Base-by-base conservation (phyloP, 1,140 invertebrate species). In the Psix sp. region DNA sequence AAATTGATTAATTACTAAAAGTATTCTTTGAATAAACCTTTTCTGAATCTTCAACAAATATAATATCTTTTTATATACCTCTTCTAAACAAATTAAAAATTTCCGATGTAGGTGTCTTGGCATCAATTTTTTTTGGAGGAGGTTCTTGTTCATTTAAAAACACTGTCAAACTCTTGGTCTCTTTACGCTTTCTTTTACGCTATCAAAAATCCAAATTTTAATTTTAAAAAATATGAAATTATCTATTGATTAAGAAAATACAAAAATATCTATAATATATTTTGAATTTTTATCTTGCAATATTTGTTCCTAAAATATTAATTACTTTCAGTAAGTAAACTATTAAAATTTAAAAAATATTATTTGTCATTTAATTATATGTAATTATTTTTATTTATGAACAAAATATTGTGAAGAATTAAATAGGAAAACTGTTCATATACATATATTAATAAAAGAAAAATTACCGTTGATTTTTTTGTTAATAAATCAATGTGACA, bases 401-500 rank as follows among this genome's bases (percentile, higher is more conserved):
- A 24, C 9, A 24, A 29, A 29, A 43, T 15, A n/a, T 49, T 24
- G 21, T 26, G 18, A 38, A 1, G 16, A 18, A 29, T 52, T 26
- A 13, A 11, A 13, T 29, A 10, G 1, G 1, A 26, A 17, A 10
- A 6, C 17, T 54, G 1, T 14, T 33, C 4, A 7, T 49, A 26
- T 52, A 42, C 2, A 51, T 17, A 42, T 31, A 14, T 63, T 52
- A 48, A 14, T 11, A 20, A 9, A 21, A 11, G 11, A 42, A 46
- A 24, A 31, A 66, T 56, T 54, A 43, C 39, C 5, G 9, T 1
- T 2, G 54, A 16, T 51, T 70, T 72, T 15, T 45, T 45, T 20
- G 62, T 80, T 5, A 82, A 43, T 6, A 80, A 43, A 20, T 76
- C 76, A 36, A 79, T 75, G 9, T 82, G 63, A 43, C 81, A 80